Evolutionary conservation across 2,888 invertebrate genomes (phyloP).

Genomic region (Drosophila emarginata): DNA sequence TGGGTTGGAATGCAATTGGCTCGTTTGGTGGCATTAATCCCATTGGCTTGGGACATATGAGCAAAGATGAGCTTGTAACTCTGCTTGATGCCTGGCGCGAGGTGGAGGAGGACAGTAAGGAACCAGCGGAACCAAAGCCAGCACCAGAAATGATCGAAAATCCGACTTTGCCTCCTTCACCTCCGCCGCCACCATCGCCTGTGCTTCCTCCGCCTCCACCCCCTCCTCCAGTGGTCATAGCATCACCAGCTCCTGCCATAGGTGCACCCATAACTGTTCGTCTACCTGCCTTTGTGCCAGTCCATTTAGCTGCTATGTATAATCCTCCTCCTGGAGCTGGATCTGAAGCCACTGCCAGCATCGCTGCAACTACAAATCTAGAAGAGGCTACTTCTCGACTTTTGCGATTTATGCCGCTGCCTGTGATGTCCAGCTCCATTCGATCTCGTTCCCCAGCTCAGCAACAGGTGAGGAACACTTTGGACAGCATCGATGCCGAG

Average conservation of each 20-base stretch:
- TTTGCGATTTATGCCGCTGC: conserved; percentile 1
- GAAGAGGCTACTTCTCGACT: conserved; percentile 2
- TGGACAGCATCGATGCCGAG: conserved; percentile 63
- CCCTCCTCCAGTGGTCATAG: background rate
- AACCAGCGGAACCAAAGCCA: conserved; percentile 43
- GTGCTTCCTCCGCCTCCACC: conserved; percentile 9
- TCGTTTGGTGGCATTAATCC: conserved; percentile 46
- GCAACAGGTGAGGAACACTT: conserved; percentile 52
- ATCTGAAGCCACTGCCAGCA: too few relatives aligned
- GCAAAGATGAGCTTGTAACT: conserved; percentile 76
- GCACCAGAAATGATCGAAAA: conserved; percentile 78
- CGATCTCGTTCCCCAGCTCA: conserved; percentile 4
- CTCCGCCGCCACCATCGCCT: conserved; percentile 25
- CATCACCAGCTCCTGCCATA: conserved; percentile 25
- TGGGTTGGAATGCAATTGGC: conserved; percentile 58
- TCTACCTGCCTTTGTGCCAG: conserved; percentile 79
- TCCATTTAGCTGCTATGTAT: conserved; percentile 80
- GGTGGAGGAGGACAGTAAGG: conserved; percentile 51
- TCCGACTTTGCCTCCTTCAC: conserved; percentile 30
- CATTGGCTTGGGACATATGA: conserved; percentile 70
- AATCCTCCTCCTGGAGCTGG: conserved; percentile 74
- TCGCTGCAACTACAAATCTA: background rate
- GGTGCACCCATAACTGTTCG: conserved; percentile 74
- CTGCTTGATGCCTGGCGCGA: conserved; percentile 77
- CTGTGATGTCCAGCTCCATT: conserved; percentile 14